Evolutionary conservation across 2,888 invertebrate genomes (phyloP), one percentile per base, ranked within the genome.

Genomic region (Drosophila cognata): DNA sequence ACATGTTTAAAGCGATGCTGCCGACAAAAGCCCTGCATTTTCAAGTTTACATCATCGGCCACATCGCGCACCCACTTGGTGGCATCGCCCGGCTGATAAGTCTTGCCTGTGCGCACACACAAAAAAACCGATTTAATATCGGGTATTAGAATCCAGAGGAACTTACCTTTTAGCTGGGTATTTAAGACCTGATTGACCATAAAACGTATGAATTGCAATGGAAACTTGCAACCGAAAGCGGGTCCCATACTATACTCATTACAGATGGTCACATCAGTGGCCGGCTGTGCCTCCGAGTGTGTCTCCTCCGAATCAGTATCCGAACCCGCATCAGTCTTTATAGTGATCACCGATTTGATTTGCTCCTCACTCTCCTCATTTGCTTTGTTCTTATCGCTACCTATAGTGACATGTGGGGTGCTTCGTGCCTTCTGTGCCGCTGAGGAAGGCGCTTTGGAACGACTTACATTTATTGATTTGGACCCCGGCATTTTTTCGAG

Each of bases 191-290:
- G 66, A 0, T 74, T 38, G 2, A 88, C 2, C 56, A 79, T 72
- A 8, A 57, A 56, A 6, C 78, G 73, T 56, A 89, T 88, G 25
- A 67, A 69, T 16, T 58, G 66, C n/a, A 76, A 7, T 7, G 86
- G 88, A 43, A 85, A 83, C 53, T 89, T 88, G 48, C 59, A 48
- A 0, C 83, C 83, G 55, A 89, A 89, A 1, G 88, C 71, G 0
- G 88, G 89, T 2, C 86, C 89, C 69, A 85, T 83, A 16, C 36
- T 59, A 43, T 80, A 83, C 13, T 65, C 56, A 60, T 86, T 89
- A 4, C 57, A 71, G 29, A 88, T 82, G 43, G 79, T 81, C 21
- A 88, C 88, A 70, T 89, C 81, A 4, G 55, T 21, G 5, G 83
- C 85, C 11, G 83, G 73, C 2, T 35, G 3, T 57, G 10, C 48